These are phyloP conservation scores for Chauna torquata DNA, from an alignment of 2,113 vertebrate species.

Conservation along the genomic window DNA sequence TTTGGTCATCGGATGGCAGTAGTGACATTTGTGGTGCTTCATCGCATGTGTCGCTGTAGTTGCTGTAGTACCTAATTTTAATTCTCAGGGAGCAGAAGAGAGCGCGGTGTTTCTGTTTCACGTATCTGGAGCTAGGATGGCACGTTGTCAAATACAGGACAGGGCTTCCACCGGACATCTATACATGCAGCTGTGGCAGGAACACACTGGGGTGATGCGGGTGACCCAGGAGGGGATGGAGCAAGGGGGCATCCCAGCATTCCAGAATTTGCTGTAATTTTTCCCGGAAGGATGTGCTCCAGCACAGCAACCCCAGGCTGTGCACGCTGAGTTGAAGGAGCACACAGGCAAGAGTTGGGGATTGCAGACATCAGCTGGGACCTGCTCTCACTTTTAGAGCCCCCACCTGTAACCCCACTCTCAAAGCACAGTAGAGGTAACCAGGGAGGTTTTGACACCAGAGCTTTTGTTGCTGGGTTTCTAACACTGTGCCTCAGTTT, in stretches of 20 bases:
- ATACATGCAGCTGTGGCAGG: not conserved
- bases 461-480: not conserved
- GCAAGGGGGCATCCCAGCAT: not conserved
- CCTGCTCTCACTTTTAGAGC: not conserved
- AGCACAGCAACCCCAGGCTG: rapidly evolving
- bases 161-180: not conserved
- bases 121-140: not conserved
- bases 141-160: not conserved
- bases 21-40: too few relatives aligned
- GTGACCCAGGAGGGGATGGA: not conserved
- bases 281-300: not conserved
- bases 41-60: too few relatives aligned
- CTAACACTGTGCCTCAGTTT: not conserved
- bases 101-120: too few relatives aligned
- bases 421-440: not conserved
- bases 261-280: not conserved
- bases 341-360: rapidly evolving
- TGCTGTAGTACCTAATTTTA: too few relatives aligned
- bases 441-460: not conserved
- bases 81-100: too few relatives aligned
- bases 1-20: too few relatives aligned
- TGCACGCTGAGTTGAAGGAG: rapidly evolving
- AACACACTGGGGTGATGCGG: too few relatives aligned
- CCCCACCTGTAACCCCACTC: not conserved
- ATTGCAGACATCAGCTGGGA: not conserved